Evolutionary conservation across 2,113 vertebrate species (phyloP).

Genomic region (Colinus virginianus): DNA sequence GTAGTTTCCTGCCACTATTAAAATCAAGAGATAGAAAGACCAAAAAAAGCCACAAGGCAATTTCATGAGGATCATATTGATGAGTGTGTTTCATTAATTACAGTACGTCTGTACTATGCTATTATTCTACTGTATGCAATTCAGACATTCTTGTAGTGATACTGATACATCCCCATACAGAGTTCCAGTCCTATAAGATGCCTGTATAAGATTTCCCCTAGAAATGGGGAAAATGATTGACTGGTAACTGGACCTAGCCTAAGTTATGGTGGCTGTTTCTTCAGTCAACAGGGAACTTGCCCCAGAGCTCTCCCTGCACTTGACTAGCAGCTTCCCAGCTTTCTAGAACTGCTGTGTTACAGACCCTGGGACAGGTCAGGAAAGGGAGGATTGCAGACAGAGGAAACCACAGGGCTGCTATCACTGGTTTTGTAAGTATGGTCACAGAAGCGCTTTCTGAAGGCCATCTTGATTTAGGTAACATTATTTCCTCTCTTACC

Average conservation of each 20-base stretch:
- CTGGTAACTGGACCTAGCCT: neutral
- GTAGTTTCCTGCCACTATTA: neutral
- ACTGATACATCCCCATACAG: neutral
- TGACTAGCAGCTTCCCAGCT: neutral
- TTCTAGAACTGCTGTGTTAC: neutral
- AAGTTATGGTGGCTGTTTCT: neutral
- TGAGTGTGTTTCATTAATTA: neutral
- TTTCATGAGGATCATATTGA: neutral
- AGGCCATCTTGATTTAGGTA: neutral
- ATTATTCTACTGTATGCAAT: neutral
- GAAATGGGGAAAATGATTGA: neutral
- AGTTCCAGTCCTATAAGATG: neutral
- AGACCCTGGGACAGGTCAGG: neutral
- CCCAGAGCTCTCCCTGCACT: neutral
- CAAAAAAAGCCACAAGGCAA: neutral
- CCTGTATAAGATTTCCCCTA: neutral
- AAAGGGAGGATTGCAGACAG: neutral
- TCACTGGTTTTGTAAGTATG: neutral
- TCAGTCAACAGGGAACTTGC: neutral
- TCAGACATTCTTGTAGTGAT: neutral
- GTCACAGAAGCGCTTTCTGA: neutral
- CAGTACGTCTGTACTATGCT: neutral
- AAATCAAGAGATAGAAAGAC: slow-evolving; percentile 23
- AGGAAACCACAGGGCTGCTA: neutral
- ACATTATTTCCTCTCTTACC: neutral